Base-by-base conservation (phyloP, 2,888 invertebrate species). In the Augiades crinisus region DNA sequence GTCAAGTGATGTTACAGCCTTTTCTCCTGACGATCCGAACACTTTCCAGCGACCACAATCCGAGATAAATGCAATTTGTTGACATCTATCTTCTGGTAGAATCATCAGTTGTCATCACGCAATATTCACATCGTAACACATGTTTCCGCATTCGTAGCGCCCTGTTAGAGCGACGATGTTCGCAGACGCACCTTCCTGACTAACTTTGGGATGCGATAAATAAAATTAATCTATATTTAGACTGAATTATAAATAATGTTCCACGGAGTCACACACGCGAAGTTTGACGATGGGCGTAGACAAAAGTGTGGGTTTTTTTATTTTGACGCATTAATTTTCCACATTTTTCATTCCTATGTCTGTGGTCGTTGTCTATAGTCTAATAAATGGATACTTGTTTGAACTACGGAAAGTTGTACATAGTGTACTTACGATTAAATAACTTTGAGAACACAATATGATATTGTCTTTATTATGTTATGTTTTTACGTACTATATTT, bases 101-200 rank as follows among this genome's bases (percentile, higher is more conserved):
- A 72, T 72, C 75, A 72, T 72, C 69, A 70, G 56, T 59, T 58
- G 44, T 75, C 80, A 77, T 70, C 68, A 70, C 72, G 69, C 64
- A 66, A 86, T 85, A 73, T 87, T 80, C 79, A 86, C 87, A 83
- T 86, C 86, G 75, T 78, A 86, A 88, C 87, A 88, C 87, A 88
- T 86, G 86, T 83, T 88, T 83, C 73, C 71, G 75, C 69, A 71
- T 73, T 74, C 66, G 66, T 68, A 66, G 66, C 67, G 67, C 74
- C 65, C 71, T 64, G 65, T 70, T 63, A 62, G 58, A 72, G 69
- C 75, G 64, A 72, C 69, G 63, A 64, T 58, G 68, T 70, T 72
- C 64, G 67, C 70, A 65, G 71, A 69, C 72, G 68, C 70, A 70
- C 68, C 65, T 73, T 68, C 57, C 62, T 61, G 62, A 78, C 78